Conservation (phyloP, 2,113 vertebrate species). For the Misgurnus mizolepis region DNA sequence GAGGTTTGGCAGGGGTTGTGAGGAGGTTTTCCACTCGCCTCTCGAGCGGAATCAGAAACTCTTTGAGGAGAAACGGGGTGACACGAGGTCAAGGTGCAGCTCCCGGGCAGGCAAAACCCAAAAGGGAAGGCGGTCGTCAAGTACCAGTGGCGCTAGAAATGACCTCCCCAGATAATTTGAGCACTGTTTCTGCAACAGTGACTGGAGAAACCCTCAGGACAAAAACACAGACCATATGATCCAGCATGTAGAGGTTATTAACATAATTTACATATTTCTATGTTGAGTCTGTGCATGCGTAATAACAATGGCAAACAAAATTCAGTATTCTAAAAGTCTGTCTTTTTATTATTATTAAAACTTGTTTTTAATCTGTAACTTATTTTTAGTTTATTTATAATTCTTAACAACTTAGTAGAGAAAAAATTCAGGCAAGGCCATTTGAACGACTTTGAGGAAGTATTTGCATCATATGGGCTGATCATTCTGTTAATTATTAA, state of each 20-base stretch:
- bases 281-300: background rate
- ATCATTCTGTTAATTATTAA: slow-evolving; percentile 43
- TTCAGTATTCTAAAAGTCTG: background rate
- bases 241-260: slow-evolving; percentile 11
- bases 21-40: slow-evolving; percentile 60
- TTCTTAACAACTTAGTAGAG: background rate
- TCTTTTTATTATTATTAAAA: background rate
- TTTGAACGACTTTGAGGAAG: slow-evolving; percentile 3
- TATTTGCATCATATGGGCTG: background rate
- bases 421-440: no score
- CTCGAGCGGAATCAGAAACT: slow-evolving; percentile 41
- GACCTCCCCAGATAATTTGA: slow-evolving; percentile 41
- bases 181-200: slow-evolving; percentile 52
- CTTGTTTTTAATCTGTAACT: background rate
- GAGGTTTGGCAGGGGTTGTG: slow-evolving; percentile 51
- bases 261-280: background rate
- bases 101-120: background rate
- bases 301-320: background rate
- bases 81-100: background rate
- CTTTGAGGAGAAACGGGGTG: slow-evolving; percentile 59
- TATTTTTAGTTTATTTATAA: background rate
- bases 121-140: slow-evolving; percentile 1
- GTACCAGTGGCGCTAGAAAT: slow-evolving; percentile 51
- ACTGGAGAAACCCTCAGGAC: slow-evolving; percentile 38
- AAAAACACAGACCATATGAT: slow-evolving; percentile 62